Evolutionary conservation across 2,888 invertebrate species (phyloP).

Genomic region (Caenorhabditis afra): DNA sequence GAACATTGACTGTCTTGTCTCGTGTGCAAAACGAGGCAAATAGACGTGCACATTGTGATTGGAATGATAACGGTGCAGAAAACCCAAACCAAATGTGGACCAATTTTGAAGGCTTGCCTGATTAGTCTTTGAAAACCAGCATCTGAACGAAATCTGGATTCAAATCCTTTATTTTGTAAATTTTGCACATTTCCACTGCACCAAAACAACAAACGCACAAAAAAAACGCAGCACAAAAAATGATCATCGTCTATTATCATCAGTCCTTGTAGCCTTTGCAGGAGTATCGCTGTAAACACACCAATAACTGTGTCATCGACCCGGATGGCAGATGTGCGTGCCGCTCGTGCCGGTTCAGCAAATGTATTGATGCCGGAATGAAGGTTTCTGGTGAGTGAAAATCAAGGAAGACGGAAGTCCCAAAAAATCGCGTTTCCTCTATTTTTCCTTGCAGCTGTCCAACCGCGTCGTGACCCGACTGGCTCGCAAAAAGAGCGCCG

Average conservation of each 20-base stretch:
- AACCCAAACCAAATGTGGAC: too few relatives aligned
- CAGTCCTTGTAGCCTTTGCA: conserved; percentile 41
- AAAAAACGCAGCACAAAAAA: not conserved
- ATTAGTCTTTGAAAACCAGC: too few relatives aligned
- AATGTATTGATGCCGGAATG: conserved; percentile 78
- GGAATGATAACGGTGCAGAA: too few relatives aligned
- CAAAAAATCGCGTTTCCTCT: conserved; percentile 1
- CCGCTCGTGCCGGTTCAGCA: conserved; percentile 75
- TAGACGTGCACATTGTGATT: too few relatives aligned
- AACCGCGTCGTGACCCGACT: conserved; percentile 78
- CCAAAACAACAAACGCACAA: conserved; percentile 4
- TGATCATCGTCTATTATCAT: not conserved
- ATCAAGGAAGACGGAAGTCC: not conserved
- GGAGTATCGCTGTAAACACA: conserved; percentile 74
- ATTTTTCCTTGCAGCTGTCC: conserved; percentile 69
- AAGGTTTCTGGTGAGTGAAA: conserved; percentile 56
- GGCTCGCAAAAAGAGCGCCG: conserved; percentile 75
- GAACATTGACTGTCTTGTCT: not conserved
- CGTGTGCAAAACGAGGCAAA: too few relatives aligned
- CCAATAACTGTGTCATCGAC: conserved; percentile 71
- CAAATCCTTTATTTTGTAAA: too few relatives aligned
- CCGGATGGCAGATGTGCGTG: conserved; percentile 74
- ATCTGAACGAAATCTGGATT: too few relatives aligned
- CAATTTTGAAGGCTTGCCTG: too few relatives aligned
- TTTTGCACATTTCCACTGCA: too few relatives aligned